Conservation (phyloP, 1,140 invertebrate genomes). For the Eueides isabella region DNA sequence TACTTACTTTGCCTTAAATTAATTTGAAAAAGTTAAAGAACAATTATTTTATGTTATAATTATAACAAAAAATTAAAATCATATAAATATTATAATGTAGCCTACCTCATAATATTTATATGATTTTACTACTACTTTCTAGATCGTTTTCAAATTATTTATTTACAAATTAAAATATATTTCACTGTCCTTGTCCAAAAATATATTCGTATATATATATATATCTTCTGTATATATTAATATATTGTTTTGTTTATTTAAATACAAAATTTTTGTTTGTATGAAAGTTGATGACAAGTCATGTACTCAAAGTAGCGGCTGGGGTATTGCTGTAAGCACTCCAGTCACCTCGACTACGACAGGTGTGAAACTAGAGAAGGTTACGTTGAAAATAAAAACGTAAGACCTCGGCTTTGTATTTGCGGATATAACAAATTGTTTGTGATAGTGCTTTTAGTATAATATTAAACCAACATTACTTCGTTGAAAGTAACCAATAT, state of each 20-base stretch:
- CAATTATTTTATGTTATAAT: too few species aligned
- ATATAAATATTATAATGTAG: too few species aligned
- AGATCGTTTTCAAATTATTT: too few species aligned
- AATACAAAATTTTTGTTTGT: not conserved
- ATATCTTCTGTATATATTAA: not conserved
- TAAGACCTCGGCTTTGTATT: slow-evolving; percentile 11
- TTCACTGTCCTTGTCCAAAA: not conserved
- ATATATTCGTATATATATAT: not conserved
- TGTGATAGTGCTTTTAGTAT: slow-evolving; percentile 4
- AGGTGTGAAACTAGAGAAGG: slow-evolving; percentile 7
- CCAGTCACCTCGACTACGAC: slow-evolving; percentile 1
- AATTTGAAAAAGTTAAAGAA: slow-evolving; percentile 13
- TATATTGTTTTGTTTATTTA: too few species aligned
- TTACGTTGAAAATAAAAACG: slow-evolving; percentile 14
- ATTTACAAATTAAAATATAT: too few species aligned
- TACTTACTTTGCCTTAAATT: not conserved
- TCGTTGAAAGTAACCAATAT: not conserved
- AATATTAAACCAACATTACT: slow-evolving; percentile 4
- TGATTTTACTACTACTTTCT: too few species aligned
- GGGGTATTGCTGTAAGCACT: slow-evolving; percentile 5
- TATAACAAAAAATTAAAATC: too few species aligned
- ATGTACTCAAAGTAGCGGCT: not conserved
- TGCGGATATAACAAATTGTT: not conserved
- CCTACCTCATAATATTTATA: too few species aligned
- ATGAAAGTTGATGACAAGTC: slow-evolving; percentile 8